Evolutionary conservation across 2,113 vertebrate species (phyloP).

Genomic region (Panthera uncia): DNA sequence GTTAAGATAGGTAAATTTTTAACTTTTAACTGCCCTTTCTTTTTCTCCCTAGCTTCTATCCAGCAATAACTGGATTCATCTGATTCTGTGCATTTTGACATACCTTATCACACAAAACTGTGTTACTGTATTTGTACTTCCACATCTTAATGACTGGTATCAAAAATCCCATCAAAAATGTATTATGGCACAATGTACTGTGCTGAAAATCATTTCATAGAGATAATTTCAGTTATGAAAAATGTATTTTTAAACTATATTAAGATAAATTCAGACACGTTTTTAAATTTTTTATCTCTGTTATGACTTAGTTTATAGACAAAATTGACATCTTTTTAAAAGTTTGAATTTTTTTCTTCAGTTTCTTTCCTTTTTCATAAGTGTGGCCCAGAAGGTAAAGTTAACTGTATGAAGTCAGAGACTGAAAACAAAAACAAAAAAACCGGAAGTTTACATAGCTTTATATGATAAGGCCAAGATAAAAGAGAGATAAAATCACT

Average conservation of each 20-base stretch:
- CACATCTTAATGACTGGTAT: conserved; percentile 17
- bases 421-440: conserved; percentile 51
- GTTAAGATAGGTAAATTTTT: conserved; percentile 5
- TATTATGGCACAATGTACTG: conserved; percentile 30
- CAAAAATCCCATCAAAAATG: neutral
- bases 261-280: conserved; percentile 36
- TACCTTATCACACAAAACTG: conserved; percentile 37
- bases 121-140: neutral
- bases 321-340: conserved; percentile 45
- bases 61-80: neutral
- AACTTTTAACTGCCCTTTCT: neutral
- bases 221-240: conserved; percentile 32
- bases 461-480: conserved; percentile 3
- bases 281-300: conserved; percentile 55
- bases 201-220: neutral
- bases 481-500: conserved; percentile 28
- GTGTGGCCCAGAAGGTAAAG: conserved; percentile 47
- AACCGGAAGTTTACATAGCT: neutral
- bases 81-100: neutral
- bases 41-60: conserved; percentile 22
- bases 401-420: conserved; percentile 38
- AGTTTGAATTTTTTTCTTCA: conserved; percentile 5
- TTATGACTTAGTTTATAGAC: conserved; percentile 47
- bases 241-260: conserved; percentile 4
- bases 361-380: conserved; percentile 9